phyloP scores from a whole-genome alignment of 2,797 vertebrate species.

The Ctenopoma multispine region DNA sequence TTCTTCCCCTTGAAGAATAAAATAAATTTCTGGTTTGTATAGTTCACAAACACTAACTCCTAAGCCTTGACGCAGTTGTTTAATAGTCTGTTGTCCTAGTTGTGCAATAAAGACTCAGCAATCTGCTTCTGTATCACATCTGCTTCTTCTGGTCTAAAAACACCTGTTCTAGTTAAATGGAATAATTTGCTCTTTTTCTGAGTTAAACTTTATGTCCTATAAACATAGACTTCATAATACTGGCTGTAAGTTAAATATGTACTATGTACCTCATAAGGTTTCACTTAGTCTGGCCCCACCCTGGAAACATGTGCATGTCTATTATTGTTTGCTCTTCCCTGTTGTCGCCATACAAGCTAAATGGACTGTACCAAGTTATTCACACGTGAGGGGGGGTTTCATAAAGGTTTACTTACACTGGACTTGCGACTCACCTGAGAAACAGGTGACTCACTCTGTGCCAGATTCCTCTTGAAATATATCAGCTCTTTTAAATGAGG shows the following conservation, averaged over 20 bases:
- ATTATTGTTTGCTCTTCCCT: slow-evolving; percentile 59
- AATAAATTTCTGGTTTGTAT: too few relatives aligned
- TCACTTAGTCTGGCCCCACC: slow-evolving; percentile 67
- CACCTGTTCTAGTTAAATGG: too few relatives aligned
- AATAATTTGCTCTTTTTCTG: too few relatives aligned
- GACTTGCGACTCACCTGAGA: slow-evolving; percentile 33
- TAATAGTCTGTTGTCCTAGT: too few relatives aligned
- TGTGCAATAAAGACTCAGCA: too few relatives aligned
- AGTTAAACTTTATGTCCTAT: background rate
- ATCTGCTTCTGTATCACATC: too few relatives aligned
- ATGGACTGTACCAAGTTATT: slow-evolving; percentile 76
- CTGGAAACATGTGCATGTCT: slow-evolving; percentile 73
- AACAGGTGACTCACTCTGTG: slow-evolving; percentile 44
- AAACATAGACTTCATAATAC: background rate
- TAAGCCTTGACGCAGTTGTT: too few relatives aligned
- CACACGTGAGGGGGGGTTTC: slow-evolving; percentile 24
- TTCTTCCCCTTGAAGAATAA: too few relatives aligned
- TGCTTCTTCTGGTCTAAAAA: too few relatives aligned
- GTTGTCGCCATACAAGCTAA: slow-evolving; percentile 69
- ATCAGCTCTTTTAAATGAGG: slow-evolving; percentile 22
- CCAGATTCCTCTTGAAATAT: slow-evolving; percentile 17
- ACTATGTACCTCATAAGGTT: slow-evolving; percentile 51
- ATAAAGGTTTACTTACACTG: slow-evolving; percentile 18
- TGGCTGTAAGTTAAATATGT: slow-evolving; percentile 8
- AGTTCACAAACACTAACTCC: too few relatives aligned